Base-by-base conservation (phyloP, 2,113 vertebrate species). In the Erythrocercus mccallii region DNA sequence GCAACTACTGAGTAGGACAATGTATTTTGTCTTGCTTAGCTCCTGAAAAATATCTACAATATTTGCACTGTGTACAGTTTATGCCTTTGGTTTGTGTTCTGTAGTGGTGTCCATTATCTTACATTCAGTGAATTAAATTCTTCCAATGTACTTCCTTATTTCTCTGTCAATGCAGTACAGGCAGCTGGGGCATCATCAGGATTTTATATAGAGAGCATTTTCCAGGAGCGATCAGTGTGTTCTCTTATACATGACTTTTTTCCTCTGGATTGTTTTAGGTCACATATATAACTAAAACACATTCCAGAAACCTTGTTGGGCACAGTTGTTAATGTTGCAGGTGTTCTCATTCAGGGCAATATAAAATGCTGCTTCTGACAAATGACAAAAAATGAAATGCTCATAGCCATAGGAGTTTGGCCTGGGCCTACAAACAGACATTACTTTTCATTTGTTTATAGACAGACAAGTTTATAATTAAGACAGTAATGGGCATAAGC, bases 391-490 rank as follows among this genome's bases (percentile, higher is more conserved):
- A 76, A 45, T 79, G 74, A 25, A 86, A 80, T 70, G 25, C 35
- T 90, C 15, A 12, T 20, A 83, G 72, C 74, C 30, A n/a, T 44
- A 70, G 80, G 72, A 92, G 44, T 90, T 90, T 83, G 82, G 40
- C 68, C 47, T 83, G 74, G 74, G 19, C 64, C 42, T 57, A 35
- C 56, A 64, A 88, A 81, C 30, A 80, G 31, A 35, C 38, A 31
- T 57, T 80, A 35, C 47, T 95, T 95, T 93, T 84, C 56, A 74
- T 66, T 90, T 88, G 42, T 77, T 92, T 92, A 10, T 60, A 88
- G 74, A 81, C 74, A 78, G 79, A 40, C 33, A 70, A 88, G 62
- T 90, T 90, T 78, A 58, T 61, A 94, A 90, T 87, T 91, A 95
- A 95, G 90, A 45, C 51, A 77, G 62, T 50, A 77, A 88, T 1